Evolutionary conservation across 2,797 vertebrate species (phyloP), one percentile per base, ranked within the genome.

Genomic region (Chiroxiphia lanceolata): DNA sequence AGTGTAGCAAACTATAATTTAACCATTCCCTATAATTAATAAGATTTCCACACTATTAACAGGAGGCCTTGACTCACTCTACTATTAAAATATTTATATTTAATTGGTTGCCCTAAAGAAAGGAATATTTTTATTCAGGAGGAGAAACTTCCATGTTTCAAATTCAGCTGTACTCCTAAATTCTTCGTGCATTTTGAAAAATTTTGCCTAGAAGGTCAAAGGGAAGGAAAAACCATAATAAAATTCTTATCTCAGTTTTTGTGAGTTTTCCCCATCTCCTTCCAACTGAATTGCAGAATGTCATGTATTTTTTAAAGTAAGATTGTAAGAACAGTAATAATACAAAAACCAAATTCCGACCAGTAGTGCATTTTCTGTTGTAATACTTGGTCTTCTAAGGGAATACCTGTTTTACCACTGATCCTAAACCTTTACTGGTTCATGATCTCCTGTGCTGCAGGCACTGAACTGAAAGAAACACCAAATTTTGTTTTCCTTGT

Each of bases 281-380:
- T 60, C 17, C 2, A 18, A 68, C 9, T 54, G 57, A 67, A 33
- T 48, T 81, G 13, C 29, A 77, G 26, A 64, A 63, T n/a, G 22
- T 38, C 79, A 12, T 78, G 16, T 64, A 4, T 53, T 70, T 31
- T 56, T 82, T 70, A 23, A 57, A 64, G 53, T 75, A 60, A 68
- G 45, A 33, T 5, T 64, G 12, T 70, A 68, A 53, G 42, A 53
- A 18, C 7, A 45, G 3, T 42, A 60, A 17, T 68, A 67, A 29
- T 10, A 21, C 13, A 3, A 16, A 57, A 40, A 51, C 6, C 3
- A 27, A 71, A 65, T n/a, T 0, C 0, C n/a, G 71, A 22, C 16
- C 10, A 42, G 16, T 34, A 42, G 7, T 40, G 31, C 13, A 22
- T 59, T 87, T 87, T 47, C 26, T 80, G 29, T 45, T 88, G 8